phyloP scores from a whole-genome alignment of 2,113 vertebrate genomes.

The Pedetes capensis region DNA sequence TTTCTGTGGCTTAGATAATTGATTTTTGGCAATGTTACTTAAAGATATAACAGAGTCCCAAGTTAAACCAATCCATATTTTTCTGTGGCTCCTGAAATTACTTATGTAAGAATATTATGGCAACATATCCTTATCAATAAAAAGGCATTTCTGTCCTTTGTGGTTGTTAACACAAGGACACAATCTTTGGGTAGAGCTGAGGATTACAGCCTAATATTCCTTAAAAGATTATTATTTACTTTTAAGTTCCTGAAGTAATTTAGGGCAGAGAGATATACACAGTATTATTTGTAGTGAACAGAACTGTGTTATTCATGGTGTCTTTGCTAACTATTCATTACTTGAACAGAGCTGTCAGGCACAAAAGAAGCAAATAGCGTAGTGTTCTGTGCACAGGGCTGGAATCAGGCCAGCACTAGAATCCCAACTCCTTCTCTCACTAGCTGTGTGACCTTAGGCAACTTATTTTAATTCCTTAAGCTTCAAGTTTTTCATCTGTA shows the following conservation, averaged over 20 bases:
- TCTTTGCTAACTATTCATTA: not conserved
- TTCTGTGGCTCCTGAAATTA: not conserved
- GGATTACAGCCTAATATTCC: not conserved
- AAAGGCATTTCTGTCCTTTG: not conserved
- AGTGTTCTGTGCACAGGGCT: not conserved
- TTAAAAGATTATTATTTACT: not conserved
- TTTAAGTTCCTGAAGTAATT: not conserved
- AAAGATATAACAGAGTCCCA: slow-evolving; percentile 6
- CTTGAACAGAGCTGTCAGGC: not conserved
- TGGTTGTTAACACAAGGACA: not conserved
- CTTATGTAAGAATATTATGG: not conserved
- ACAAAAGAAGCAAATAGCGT: not conserved
- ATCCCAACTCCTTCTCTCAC: not conserved
- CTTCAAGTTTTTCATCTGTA: not conserved
- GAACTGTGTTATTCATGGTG: not conserved
- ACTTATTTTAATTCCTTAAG: not conserved
- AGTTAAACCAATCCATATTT: not conserved
- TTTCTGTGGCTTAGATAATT: not conserved
- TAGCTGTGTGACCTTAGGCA: not conserved
- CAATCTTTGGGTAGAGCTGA: not conserved
- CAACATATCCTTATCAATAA: not conserved
- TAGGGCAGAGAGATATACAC: not conserved
- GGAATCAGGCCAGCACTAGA: not conserved
- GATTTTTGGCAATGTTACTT: not conserved
- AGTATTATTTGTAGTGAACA: not conserved